A percentile compares a stretch with the other conserved stretches of the same genome.
Evolutionary conservation across 1,140 invertebrate species (phyloP).

Genomic region (Medauroidea extradentata): DNA sequence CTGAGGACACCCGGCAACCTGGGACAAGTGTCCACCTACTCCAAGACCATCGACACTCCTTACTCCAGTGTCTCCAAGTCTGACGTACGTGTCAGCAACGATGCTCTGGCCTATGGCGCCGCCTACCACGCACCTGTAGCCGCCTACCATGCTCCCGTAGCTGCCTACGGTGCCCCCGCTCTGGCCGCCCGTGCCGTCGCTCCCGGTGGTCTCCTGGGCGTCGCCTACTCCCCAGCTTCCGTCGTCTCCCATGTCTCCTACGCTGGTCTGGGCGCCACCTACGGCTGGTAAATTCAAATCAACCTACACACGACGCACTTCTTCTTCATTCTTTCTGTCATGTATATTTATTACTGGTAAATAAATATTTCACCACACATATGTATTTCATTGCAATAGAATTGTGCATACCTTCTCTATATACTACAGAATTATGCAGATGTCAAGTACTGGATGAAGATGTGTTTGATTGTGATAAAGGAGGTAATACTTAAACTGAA

Average conservation of each 20-base stretch:
- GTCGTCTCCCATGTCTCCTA: conserved; percentile 31
- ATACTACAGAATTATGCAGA: too few species aligned
- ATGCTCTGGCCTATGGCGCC: conserved; percentile 28
- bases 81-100: conserved; percentile 41
- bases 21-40: conserved; percentile 36
- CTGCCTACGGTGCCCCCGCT: conserved; percentile 17
- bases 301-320: too few species aligned
- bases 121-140: conserved; percentile 26
- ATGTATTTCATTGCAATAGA: too few species aligned
- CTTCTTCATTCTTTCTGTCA: too few species aligned
- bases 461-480: too few species aligned
- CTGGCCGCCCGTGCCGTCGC: conserved; percentile 27
- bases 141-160: conserved; percentile 2
- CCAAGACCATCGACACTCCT: conserved; percentile 38
- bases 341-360: too few species aligned
- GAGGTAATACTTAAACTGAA: too few species aligned
- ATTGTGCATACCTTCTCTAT: too few species aligned
- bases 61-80: conserved; percentile 38
- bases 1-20: conserved; percentile 35
- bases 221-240: conserved; percentile 27
- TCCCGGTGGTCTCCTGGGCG: conserved; percentile 22
- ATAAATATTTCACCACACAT: too few species aligned
- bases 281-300: conserved; percentile 16
- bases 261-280: conserved; percentile 47
- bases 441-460: too few species aligned